Conservation (phyloP, 2,797 vertebrate species). For the Xenops minutus region DNA sequence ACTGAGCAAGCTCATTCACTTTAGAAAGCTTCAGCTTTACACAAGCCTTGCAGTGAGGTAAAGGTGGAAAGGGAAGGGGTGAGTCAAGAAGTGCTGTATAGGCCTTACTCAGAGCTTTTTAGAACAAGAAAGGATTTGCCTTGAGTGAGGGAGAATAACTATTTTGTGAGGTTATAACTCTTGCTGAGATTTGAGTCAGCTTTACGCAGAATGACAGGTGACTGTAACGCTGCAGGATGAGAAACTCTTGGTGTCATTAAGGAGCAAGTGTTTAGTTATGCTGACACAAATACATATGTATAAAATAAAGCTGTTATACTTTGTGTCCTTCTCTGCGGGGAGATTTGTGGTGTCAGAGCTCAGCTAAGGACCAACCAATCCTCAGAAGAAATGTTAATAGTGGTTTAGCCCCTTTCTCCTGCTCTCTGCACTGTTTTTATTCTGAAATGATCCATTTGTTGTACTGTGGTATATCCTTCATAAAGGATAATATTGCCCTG, state of each 20-base stretch:
- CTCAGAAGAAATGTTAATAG: neutral
- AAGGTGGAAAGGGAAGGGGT: neutral
- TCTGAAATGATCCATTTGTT: neutral
- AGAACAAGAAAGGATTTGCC: neutral
- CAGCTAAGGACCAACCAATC: neutral
- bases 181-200: neutral
- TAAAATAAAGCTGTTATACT: neutral
- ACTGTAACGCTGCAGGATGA: neutral
- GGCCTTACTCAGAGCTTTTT: neutral
- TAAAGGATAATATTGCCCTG: neutral
- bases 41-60: neutral
- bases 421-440: neutral
- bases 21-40: neutral
- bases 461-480: neutral
- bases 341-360: neutral
- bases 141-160: neutral
- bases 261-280: neutral
- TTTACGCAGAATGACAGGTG: neutral
- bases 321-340: neutral
- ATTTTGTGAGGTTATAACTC: neutral
- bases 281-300: neutral
- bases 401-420: neutral
- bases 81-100: neutral
- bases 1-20: neutral
- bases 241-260: neutral